A percentile compares a stretch with the other conserved stretches of the same genome.
phyloP scores from a whole-genome alignment of 1,140 invertebrate species.

The Ceratina japonica region DNA sequence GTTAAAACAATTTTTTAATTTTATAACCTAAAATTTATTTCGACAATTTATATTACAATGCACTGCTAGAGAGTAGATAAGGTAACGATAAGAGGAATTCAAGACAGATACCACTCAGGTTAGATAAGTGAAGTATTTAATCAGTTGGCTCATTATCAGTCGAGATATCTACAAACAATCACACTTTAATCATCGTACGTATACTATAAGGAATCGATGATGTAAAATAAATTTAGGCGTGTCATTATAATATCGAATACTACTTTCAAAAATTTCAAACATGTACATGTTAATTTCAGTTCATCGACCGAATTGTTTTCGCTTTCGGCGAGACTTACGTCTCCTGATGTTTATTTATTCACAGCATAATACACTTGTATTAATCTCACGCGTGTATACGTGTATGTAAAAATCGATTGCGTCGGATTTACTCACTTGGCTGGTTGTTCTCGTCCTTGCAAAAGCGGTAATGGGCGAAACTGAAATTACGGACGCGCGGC shows the following conservation, averaged over 20 bases:
- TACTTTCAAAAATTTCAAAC: too few species aligned
- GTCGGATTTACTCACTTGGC: conserved; percentile 38
- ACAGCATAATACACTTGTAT: background rate
- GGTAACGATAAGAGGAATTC: background rate
- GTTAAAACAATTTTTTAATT: background rate
- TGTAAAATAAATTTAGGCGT: too few species aligned
- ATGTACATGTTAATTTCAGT: too few species aligned
- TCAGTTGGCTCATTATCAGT: conserved; percentile 18
- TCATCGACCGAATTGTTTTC: too few species aligned
- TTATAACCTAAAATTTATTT: background rate
- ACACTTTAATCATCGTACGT: too few species aligned
- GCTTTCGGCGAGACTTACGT: too few species aligned
- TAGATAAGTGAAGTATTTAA: conserved; percentile 11
- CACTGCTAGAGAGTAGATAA: too few species aligned
- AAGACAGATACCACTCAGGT: too few species aligned
- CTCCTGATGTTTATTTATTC: background rate
- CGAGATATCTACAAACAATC: background rate
- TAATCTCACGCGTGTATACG: background rate
- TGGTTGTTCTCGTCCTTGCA: conserved; percentile 22
- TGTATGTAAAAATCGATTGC: conserved; percentile 30
- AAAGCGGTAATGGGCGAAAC: conserved; percentile 12
- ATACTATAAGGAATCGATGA: too few species aligned
- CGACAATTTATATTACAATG: too few species aligned
- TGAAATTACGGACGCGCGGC: conserved; percentile 42
- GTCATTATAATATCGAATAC: too few species aligned